Evolutionary conservation across 2,888 invertebrate genomes (phyloP).

Genomic region (Alsophila aescularia): DNA sequence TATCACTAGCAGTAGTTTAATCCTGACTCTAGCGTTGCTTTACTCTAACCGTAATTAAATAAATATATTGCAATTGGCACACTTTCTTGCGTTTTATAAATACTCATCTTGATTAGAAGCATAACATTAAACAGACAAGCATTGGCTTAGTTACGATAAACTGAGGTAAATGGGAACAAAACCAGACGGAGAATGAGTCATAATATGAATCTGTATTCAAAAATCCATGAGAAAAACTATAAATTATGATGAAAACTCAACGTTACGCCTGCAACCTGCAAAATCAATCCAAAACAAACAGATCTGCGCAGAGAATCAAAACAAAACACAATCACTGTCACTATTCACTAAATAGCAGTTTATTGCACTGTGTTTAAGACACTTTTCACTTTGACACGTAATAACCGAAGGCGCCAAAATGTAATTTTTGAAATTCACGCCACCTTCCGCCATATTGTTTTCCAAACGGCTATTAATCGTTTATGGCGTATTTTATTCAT

Average conservation of each 20-base stretch:
- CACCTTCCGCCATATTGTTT: constrained; percentile 45
- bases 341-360: constrained; percentile 39
- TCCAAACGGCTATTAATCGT: constrained; percentile 43
- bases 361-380: constrained; percentile 32
- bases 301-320: constrained; percentile 44
- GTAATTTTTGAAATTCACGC: constrained; percentile 42
- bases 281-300: constrained; percentile 48
- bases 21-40: background rate
- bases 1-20: background rate
- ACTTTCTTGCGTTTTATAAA: constrained; percentile 16
- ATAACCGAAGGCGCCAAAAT: constrained; percentile 10
- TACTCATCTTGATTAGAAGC: constrained; percentile 23
- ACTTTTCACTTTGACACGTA: constrained; percentile 35
- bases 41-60: constrained; percentile 8
- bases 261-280: constrained; percentile 26
- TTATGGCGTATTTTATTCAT: constrained; percentile 55
- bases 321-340: constrained; percentile 43
- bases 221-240: background rate
- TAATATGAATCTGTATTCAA: background rate
- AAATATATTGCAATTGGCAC: constrained; percentile 24
- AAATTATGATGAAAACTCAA: constrained; percentile 5
- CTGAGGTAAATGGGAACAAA: constrained; percentile 1
- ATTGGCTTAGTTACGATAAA: constrained; percentile 5
- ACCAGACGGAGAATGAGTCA: background rate
- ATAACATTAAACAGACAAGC: constrained; percentile 24